Base-by-base conservation (phyloP, 1,140 invertebrate species). In the Papilio glaucus region DNA sequence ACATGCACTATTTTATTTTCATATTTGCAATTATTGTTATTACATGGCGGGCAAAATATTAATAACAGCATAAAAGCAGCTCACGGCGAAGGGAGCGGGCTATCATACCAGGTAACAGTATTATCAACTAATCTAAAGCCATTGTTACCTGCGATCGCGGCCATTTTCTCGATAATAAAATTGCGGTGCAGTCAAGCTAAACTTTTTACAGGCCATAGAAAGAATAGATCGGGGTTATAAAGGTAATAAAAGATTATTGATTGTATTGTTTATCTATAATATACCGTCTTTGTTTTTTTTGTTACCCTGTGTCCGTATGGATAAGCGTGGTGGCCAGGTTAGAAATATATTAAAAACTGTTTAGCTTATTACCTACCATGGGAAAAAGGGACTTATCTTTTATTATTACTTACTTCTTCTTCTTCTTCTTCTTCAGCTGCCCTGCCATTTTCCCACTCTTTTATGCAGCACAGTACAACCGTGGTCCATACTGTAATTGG, bases 111-210 rank as follows among this genome's bases (percentile, higher is more conserved):
- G 67, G 67, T 53, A 49, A 69, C 26, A 69, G 67, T 29, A 69
- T 69, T 53, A 69, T 53, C 67, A 37, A 69, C 67, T 69, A 69
- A 69, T 69, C 67, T 69, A 37, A 53, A 69, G 6, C 67, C 67
- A 69, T 69, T 69, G 67, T 69, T 69, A 69, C 42, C 45, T 33
- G 26, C 45, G 42, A 69, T 69, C 42, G 67, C 67, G 33, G 67
- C 26, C 42, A 69, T 69, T 69, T 69, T 42, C 67, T 69, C 18
- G 67, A 29, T 69, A 69, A 69, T 69, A 69, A 69, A 53, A 53
- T 69, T 53, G 42, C 67, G 42, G 67, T 21, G 45, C 67, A 69
- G 45, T 69, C 42, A 69, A 69, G 67, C 67, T 49, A 53, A 49
- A 49, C 67, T 69, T 69, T 69, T 69, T 49, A 69, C 12, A 49